phyloP scores from a whole-genome alignment of 2,888 invertebrate species.

The Bellardia pandia region DNA sequence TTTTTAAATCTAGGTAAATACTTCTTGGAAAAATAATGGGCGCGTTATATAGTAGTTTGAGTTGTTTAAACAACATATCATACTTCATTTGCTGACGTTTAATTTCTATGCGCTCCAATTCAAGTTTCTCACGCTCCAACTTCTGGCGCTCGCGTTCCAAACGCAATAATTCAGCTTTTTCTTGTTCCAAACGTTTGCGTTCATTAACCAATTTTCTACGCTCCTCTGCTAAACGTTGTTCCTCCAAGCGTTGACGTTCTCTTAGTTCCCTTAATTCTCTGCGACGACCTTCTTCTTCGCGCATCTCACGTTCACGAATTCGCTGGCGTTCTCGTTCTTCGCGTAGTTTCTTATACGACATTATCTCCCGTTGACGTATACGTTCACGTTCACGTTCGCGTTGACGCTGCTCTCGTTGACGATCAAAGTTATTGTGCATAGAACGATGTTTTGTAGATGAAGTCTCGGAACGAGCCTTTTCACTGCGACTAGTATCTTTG shows the following conservation, averaged over 20 bases:
- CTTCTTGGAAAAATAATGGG: conserved; percentile 50
- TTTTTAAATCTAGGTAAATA: conserved; percentile 59
- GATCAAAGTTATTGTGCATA: conserved; percentile 71
- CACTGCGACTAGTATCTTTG: conserved; percentile 64
- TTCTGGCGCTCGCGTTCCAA: conserved; percentile 94
- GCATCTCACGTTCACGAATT: conserved; percentile 90
- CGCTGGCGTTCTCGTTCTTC: conserved; percentile 92
- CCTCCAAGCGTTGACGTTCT: conserved; percentile 93
- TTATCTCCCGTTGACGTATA: conserved; percentile 86
- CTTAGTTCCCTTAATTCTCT: conserved; percentile 88
- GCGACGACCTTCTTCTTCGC: conserved; percentile 91
- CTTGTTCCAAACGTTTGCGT: conserved; percentile 93
- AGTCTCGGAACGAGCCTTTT: conserved; percentile 73
- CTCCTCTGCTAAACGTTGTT: conserved; percentile 91
- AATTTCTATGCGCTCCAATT: conserved; percentile 92
- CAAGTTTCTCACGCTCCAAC: conserved; percentile 89
- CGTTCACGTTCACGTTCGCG: conserved; percentile 81
- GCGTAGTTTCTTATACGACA: conserved; percentile 92
- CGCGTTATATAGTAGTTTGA: conserved; percentile 53
- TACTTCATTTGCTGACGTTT: conserved; percentile 91
- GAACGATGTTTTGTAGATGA: conserved; percentile 70
- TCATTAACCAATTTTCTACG: conserved; percentile 92
- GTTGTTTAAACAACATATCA: conserved; percentile 75
- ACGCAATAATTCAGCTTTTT: conserved; percentile 93
- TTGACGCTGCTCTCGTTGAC: conserved; percentile 79